Conservation (phyloP, 2,797 vertebrate genomes). For the Harpagifer antarcticus region DNA sequence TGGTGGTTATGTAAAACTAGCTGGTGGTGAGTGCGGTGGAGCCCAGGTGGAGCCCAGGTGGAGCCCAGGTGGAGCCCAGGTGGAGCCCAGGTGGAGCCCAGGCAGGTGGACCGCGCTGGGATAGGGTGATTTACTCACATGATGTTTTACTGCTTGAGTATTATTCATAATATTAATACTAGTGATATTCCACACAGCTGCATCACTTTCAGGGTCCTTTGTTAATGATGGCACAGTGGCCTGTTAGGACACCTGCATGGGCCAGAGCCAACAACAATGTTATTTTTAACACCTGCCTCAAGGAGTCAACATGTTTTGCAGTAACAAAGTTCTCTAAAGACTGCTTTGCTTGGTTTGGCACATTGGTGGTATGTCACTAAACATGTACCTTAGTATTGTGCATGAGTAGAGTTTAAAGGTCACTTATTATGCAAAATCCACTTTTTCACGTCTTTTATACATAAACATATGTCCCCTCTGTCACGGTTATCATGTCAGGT, state of each 20-base stretch:
- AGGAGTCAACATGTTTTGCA: background rate
- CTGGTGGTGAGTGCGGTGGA: slow-evolving; percentile 19
- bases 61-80: background rate
- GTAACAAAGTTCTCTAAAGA: background rate
- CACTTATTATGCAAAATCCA: too few species aligned
- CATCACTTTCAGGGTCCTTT: background rate
- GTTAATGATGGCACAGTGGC: background rate
- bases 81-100: too few species aligned
- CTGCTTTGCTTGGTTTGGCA: background rate
- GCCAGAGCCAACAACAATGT: background rate
- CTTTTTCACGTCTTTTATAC: too few species aligned
- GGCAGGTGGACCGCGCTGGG: slow-evolving; percentile 18
- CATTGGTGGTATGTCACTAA: background rate
- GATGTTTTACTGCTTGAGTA: background rate
- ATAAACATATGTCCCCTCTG: too few species aligned
- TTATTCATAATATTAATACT: slow-evolving; percentile 18
- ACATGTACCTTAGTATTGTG: background rate
- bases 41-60: slow-evolving; percentile 23
- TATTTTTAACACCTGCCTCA: slow-evolving; percentile 16
- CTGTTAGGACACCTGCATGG: slow-evolving; percentile 11
- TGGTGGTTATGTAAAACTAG: slow-evolving; percentile 44
- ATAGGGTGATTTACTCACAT: slow-evolving; percentile 23
- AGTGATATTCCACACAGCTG: background rate
- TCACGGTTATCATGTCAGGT: too few species aligned
- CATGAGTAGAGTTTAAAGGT: too few species aligned